phyloP scores from a whole-genome alignment of 2,113 vertebrate species.

The Pelecanoides urinatrix region DNA sequence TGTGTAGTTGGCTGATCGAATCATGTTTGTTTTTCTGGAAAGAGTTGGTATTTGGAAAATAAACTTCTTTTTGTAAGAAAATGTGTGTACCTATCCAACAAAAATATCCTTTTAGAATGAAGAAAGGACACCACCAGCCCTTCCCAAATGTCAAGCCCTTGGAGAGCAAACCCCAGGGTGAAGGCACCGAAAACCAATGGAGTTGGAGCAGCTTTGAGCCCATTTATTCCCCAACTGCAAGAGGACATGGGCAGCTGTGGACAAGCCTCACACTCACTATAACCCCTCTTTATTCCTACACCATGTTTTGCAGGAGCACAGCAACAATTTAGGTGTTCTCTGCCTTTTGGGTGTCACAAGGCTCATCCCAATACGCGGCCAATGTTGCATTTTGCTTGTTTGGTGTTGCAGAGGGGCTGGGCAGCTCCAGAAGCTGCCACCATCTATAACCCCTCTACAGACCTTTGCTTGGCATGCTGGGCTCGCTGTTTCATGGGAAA shows the following conservation, averaged over 20 bases:
- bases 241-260: background rate
- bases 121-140: background rate
- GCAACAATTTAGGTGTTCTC: rapidly evolving
- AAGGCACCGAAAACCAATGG: background rate
- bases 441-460: background rate
- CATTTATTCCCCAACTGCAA: background rate
- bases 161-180: background rate
- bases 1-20: background rate
- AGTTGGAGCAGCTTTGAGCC: background rate
- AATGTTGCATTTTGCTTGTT: background rate
- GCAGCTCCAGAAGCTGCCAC: background rate
- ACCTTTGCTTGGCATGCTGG: background rate
- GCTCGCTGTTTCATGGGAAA: background rate
- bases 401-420: background rate
- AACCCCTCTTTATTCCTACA: background rate
- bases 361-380: background rate
- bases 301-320: background rate
- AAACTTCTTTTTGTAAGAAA: background rate
- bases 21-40: background rate
- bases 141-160: background rate
- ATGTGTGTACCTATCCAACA: background rate
- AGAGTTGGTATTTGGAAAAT: background rate
- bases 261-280: rapidly evolving
- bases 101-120: background rate
- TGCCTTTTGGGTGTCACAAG: background rate